Evolutionary conservation across 2,888 invertebrate genomes (phyloP), one percentile per base, ranked within the genome.

Genomic region (Ecliptopera silaceata): DNA sequence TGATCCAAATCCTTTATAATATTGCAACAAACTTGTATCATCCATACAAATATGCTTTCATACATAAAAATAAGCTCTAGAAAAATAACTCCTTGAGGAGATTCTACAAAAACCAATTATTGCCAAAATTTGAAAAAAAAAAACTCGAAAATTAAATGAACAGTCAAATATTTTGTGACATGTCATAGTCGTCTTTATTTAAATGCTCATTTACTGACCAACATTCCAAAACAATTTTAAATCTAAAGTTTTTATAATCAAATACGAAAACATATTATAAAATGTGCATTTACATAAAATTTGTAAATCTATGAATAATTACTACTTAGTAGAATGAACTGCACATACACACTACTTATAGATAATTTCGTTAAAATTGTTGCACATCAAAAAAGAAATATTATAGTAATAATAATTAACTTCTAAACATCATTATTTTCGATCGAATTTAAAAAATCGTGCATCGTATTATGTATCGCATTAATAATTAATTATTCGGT

Each of bases 11-110:
- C 63, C 68, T 68, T 73, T 69, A 69, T 68, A 59, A 68, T 76
- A 79, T 77, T 78, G 75, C 75, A 78, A 75, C 68, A 51, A 69
- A 26, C 8, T 26, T 70, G 64, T 65, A 66, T 64, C 65, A 64
- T 42, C 64, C 64, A 63, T 65, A 63, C 67, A 70, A 56, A 56
- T 38, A 71, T 73, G 68, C 64, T 69, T 72, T 66, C 67, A 66
- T 70, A 10, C 15, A 66, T 51, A 66, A 61, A 66, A 66, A 62
- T 62, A 62, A 54, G 50, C 59, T 61, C 63, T 46, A 63, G 59
- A 65, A 59, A 63, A 50, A 41, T 60, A 56, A 18, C 54, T 56
- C 56, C 56, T 36, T 45, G 20, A 42, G 48, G 52, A 60, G 56
- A 52, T 56, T 56, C 55, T 46, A 50, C 48, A 47, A 57, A 42